Evolutionary conservation across 1,140 invertebrate genomes (phyloP).

Genomic region (Campoletis sonorensis): DNA sequence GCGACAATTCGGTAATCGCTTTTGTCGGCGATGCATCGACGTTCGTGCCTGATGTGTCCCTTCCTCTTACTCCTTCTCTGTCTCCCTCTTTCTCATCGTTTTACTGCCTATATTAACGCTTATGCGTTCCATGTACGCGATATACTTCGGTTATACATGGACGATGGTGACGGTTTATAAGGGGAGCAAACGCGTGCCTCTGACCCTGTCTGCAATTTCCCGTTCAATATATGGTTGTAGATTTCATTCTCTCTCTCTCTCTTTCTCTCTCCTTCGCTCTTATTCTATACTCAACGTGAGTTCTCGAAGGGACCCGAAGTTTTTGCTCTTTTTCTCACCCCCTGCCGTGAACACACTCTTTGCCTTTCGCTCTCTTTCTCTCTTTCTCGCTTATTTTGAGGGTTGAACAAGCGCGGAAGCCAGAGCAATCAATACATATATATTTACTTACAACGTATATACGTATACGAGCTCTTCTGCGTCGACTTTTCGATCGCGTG

Average conservation of each 20-base stretch:
- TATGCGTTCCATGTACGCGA: no score
- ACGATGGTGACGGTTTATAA: no score
- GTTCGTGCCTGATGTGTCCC: not conserved
- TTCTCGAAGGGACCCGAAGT: not conserved
- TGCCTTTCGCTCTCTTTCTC: not conserved
- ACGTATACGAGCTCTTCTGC: not conserved
- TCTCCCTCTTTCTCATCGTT: not conserved
- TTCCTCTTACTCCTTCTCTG: no score
- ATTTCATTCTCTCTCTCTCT: no score
- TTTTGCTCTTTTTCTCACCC: slow-evolving; percentile 4
- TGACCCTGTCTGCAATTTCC: no score
- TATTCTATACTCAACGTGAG: no score
- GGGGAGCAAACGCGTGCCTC: no score
- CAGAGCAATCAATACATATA: not conserved
- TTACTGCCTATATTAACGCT: slow-evolving; percentile 1
- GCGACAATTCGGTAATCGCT: slow-evolving; percentile 47
- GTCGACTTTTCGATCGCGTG: slow-evolving; percentile 43
- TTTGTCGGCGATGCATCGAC: slow-evolving; percentile 39
- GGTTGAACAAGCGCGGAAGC: slow-evolving; percentile 10
- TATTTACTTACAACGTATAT: not conserved
- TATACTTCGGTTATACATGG: no score
- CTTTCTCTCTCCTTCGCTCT: no score
- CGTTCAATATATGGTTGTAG: not conserved
- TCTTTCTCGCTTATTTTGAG: not conserved
- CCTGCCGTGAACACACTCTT: not conserved